These are phyloP conservation scores for Drosophila eohydei DNA, from an alignment of 2,888 invertebrate species.

Conservation along the genomic window DNA sequence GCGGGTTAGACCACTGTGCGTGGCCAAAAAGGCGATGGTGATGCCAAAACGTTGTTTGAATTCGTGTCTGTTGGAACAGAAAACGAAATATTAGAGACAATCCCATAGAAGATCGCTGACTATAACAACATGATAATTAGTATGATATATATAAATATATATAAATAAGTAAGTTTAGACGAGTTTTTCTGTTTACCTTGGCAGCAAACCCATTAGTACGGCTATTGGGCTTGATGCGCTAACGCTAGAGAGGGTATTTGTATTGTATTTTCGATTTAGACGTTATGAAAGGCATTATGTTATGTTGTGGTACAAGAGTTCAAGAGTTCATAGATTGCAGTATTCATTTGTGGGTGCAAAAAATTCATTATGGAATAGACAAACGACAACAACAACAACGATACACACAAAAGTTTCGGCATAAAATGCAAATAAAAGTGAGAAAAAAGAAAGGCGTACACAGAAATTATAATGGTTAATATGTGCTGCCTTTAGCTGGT, in stretches of 20 bases:
- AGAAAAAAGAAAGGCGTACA: constrained; percentile 68
- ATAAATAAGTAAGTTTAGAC: constrained; percentile 25
- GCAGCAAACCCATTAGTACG: constrained; percentile 95
- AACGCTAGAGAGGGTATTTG: constrained; percentile 86
- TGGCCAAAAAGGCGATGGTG: constrained; percentile 94
- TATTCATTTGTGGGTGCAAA: constrained; percentile 66
- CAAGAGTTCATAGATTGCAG: constrained; percentile 55
- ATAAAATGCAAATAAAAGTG: constrained; percentile 74
- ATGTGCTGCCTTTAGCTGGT: constrained; percentile 46
- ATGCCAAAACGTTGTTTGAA: constrained; percentile 94
- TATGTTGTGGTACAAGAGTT: constrained; percentile 63
- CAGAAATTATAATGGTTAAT: constrained; percentile 73
- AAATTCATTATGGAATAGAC: constrained; percentile 61
- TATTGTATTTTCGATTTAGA: constrained; percentile 53
- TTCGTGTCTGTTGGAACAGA: constrained; percentile 88
- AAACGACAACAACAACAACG: constrained; percentile 32
- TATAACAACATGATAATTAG: constrained; percentile 6
- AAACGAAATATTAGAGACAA: constrained; percentile 30
- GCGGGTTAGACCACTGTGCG: constrained; percentile 94
- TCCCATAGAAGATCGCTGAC: neutral
- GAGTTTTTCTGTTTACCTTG: constrained; percentile 90
- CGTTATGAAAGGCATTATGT: constrained; percentile 71
- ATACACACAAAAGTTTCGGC: constrained; percentile 47
- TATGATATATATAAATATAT: constrained; percentile 17
- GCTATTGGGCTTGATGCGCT: constrained; percentile 94